Evolutionary conservation across 2,797 vertebrate genomes (phyloP).

Genomic region (Cirrhinus molitorella): DNA sequence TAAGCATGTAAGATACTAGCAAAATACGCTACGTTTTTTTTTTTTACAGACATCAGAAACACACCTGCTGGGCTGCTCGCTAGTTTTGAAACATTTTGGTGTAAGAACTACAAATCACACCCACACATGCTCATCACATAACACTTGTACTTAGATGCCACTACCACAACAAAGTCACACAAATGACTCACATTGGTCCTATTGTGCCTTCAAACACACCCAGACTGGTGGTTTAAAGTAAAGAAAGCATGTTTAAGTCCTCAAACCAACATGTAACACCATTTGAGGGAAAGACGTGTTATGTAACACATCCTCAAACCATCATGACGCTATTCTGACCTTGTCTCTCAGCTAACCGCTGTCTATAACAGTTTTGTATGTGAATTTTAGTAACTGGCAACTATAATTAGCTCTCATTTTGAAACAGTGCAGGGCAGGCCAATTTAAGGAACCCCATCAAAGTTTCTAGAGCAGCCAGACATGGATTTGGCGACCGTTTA

Average conservation of each 20-base stretch:
- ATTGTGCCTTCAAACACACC: slow-evolving; percentile 43
- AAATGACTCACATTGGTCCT: slow-evolving; percentile 27
- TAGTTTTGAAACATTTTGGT: neutral
- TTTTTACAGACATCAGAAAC: too few relatives aligned
- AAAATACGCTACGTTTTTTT: too few relatives aligned
- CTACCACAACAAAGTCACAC: slow-evolving; percentile 19
- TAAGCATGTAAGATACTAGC: neutral
- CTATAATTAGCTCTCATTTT: slow-evolving; percentile 12
- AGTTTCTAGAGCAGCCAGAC: neutral
- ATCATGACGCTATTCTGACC: neutral
- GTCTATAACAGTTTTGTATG: slow-evolving; percentile 29
- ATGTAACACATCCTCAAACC: neutral
- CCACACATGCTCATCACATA: neutral
- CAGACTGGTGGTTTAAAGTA: slow-evolving; percentile 1
- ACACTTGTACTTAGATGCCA: slow-evolving; percentile 8
- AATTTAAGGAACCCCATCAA: neutral
- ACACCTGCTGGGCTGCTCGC: neutral
- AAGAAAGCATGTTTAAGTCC: slow-evolving; percentile 3
- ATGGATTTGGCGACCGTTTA: neutral
- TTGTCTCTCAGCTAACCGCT: slow-evolving; percentile 26
- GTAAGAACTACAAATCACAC: neutral
- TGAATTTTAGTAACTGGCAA: neutral
- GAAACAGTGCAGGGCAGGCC: neutral
- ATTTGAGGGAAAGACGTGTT: slow-evolving; percentile 9
- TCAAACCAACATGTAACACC: slow-evolving; percentile 15